Conservation (phyloP, 2,113 vertebrate species). For the Cinclus cinclus region DNA sequence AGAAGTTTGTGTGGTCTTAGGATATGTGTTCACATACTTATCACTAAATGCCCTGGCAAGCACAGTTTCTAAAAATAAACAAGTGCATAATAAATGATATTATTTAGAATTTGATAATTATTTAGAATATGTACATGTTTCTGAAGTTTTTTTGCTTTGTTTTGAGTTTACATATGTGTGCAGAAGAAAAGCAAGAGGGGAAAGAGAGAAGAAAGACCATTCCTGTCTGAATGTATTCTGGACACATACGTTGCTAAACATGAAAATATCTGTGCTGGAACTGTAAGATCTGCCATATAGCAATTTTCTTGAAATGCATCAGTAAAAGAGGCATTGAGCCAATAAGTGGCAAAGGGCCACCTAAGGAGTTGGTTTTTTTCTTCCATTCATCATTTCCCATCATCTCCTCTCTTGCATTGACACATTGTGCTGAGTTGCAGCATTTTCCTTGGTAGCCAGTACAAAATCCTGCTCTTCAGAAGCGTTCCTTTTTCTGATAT, state of each 20-base stretch:
- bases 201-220: neutral
- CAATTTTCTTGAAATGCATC: neutral
- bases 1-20: neutral
- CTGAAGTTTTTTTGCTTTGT: neutral
- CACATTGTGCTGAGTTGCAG: neutral
- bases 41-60: neutral
- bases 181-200: neutral
- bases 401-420: neutral
- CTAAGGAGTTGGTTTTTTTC: neutral
- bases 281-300: neutral
- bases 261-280: neutral
- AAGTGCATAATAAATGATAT: neutral
- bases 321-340: neutral
- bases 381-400: neutral
- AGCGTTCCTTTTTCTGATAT: neutral
- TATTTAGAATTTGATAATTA: neutral
- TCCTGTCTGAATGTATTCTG: neutral
- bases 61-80: neutral
- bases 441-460: neutral
- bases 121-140: neutral
- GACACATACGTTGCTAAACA: neutral
- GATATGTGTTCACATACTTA: accelerated
- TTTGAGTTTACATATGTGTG: neutral
- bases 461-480: neutral
- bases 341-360: neutral